Evolutionary conservation across 2,113 vertebrate species (phyloP).

Genomic region (Passer domesticus): DNA sequence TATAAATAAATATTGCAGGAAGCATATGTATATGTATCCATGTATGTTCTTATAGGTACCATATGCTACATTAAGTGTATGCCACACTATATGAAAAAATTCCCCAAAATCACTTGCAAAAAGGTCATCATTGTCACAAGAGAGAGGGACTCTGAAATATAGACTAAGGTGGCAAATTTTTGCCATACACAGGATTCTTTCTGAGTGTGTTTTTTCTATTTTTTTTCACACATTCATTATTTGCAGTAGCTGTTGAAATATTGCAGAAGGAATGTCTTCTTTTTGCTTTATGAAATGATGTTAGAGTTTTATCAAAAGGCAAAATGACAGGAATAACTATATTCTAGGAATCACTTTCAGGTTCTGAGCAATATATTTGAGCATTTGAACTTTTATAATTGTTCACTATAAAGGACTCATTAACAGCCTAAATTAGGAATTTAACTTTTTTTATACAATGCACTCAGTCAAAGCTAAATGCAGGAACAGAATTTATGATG

Average conservation of each 20-base stretch:
- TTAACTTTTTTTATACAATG: neutral
- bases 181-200: neutral
- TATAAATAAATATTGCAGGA: neutral
- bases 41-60: neutral
- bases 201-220: neutral
- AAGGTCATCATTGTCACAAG: neutral
- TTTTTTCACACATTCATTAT: neutral
- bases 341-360: neutral
- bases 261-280: neutral
- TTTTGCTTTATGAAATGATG: neutral
- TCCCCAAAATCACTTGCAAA: neutral
- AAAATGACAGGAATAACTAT: neutral
- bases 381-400: neutral
- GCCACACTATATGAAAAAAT: neutral
- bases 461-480: neutral
- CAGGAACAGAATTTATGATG: neutral
- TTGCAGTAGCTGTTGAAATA: neutral
- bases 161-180: neutral
- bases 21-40: neutral
- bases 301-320: neutral
- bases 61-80: neutral
- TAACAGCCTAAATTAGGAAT: neutral
- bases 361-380: neutral
- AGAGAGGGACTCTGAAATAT: neutral
- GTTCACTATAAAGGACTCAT: neutral